Conservation (phyloP, 2,888 invertebrate species). For the Conops quadrifasciatus region DNA sequence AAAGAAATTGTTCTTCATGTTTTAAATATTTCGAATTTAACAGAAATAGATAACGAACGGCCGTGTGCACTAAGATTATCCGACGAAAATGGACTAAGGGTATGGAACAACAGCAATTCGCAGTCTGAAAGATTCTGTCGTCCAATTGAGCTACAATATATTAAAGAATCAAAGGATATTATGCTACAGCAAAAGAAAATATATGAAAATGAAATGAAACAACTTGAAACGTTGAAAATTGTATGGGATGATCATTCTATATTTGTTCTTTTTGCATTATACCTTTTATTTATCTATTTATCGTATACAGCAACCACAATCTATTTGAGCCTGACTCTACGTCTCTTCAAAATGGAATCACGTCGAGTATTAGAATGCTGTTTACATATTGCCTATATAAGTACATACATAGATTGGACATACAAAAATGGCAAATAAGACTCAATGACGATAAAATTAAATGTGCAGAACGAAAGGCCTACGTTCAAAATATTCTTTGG, state of each 20-base stretch:
- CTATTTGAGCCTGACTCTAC: too few relatives aligned
- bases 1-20: not conserved
- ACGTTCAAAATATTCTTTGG: not conserved
- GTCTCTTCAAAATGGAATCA: too few relatives aligned
- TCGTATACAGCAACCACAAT: too few relatives aligned
- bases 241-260: not conserved
- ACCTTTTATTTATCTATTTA: not conserved
- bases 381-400: too few relatives aligned
- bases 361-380: too few relatives aligned
- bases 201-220: constrained; percentile 2
- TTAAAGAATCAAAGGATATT: not conserved
- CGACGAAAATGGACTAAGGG: not conserved
- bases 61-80: not conserved
- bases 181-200: constrained; percentile 6
- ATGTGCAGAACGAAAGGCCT: not conserved
- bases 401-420: too few relatives aligned
- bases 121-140: constrained; percentile 6
- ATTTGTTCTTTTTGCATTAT: not conserved
- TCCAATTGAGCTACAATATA: not conserved
- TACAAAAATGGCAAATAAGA: not conserved
- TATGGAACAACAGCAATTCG: not conserved
- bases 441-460: not conserved
- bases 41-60: not conserved
- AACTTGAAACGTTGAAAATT: constrained; percentile 31
- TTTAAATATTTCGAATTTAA: not conserved